Evolutionary conservation across 2,888 invertebrate genomes (phyloP), one percentile per base, ranked within the genome.

Genomic region (Gymnosoma rotundatum): DNA sequence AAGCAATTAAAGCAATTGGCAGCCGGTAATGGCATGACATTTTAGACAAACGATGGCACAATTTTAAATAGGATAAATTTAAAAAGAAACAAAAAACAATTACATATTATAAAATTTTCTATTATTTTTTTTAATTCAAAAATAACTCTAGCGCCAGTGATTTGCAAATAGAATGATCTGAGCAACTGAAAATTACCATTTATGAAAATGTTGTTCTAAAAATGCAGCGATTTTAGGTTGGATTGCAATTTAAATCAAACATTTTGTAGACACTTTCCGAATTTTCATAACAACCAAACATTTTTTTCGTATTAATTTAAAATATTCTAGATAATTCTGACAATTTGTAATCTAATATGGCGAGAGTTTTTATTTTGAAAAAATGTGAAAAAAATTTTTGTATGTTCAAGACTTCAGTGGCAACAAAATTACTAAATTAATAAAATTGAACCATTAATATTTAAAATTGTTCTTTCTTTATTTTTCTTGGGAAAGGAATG

Each of bases 1-100:
- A 48, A 79, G 70, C 78, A 75, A 83, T 75, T 83, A 70, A 75
- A 70, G 48, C 56, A 83, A 75, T 83, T 83, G 74, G 70, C 79
- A 74, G 56, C 21, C 42, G 69, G 58, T 54, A 45, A 16, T 56
- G 72, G 64, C 73, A 73, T 54, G 70, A 54, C 20, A 63, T 45
- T 45, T 60, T 7, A 66, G 75, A 75, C 67, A 60, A 36, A 36
- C 16, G 36, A 48, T 58, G 64, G 75, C 1, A 58, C 48, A 45
- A 67, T 20, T 60, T 67, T 64, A 56, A 56, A 18, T 45, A 18
- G 64, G 20, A 32, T 38, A 52, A n/a, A 67, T 25, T 67, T 7
- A 16, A 4, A 48, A 48, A n/a, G n/a, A n/a, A 48, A n/a, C 6
- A 42, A 42, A 42, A 42, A 32, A 32, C 25, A 32, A 32, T 32